phyloP scores from a whole-genome alignment of 2,113 vertebrate species.

The Xenopus tropicalis region DNA sequence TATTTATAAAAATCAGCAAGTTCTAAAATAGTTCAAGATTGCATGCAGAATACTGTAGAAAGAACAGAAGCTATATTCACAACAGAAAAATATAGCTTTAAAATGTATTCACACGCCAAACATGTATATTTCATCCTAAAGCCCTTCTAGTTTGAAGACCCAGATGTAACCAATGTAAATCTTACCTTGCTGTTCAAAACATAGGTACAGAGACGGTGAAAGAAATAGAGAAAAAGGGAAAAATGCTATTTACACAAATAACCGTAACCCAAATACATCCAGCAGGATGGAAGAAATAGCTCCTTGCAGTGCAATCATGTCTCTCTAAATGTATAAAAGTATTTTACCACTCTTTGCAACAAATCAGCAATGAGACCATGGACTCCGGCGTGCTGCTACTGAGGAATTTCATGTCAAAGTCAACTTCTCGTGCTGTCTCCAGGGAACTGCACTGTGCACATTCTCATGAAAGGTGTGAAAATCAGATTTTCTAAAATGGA shows the following conservation, averaged over 20 bases:
- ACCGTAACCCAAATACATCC: slow-evolving; percentile 61
- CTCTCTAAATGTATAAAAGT: slow-evolving; percentile 71
- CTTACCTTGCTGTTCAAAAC: slow-evolving; percentile 67
- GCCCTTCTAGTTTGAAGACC: slow-evolving; percentile 54
- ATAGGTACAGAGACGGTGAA: slow-evolving; percentile 53
- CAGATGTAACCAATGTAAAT: slow-evolving; percentile 72
- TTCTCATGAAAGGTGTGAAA: slow-evolving; percentile 96
- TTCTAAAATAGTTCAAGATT: neutral
- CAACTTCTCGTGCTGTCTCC: slow-evolving; percentile 78
- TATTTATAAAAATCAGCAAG: no score
- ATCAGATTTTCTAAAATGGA: slow-evolving; percentile 99
- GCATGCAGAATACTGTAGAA: slow-evolving; percentile 4
- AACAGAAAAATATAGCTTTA: slow-evolving; percentile 38
- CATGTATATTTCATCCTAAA: slow-evolving; percentile 56
- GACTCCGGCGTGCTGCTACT: slow-evolving; percentile 57
- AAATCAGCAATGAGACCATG: slow-evolving; percentile 70
- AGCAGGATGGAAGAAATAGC: slow-evolving; percentile 64
- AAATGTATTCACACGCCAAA: slow-evolving; percentile 54
- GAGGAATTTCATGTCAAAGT: slow-evolving; percentile 83
- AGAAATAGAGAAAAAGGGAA: slow-evolving; percentile 40
- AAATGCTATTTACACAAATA: slow-evolving; percentile 71
- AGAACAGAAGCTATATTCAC: neutral
- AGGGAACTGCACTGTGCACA: slow-evolving; percentile 78
- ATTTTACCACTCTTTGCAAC: slow-evolving; percentile 72
- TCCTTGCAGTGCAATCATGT: slow-evolving; percentile 69